phyloP scores from a whole-genome alignment of 1,140 invertebrate genomes.

The Leptopilina clavipes region DNA sequence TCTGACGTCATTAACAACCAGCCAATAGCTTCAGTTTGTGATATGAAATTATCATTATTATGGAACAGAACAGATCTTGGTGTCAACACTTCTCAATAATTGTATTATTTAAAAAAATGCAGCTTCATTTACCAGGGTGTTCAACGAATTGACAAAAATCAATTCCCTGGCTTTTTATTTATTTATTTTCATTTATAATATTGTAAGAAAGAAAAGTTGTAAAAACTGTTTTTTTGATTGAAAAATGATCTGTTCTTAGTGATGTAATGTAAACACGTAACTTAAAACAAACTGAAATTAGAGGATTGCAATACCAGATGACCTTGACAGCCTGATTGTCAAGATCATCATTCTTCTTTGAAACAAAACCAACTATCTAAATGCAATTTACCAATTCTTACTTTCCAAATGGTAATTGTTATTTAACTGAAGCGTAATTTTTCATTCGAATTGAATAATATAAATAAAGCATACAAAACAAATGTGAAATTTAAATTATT shows the following conservation, averaged over 20 bases:
- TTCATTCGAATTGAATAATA: too few species aligned
- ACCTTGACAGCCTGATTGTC: not conserved
- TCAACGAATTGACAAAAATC: not conserved
- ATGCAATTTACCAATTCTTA: too few species aligned
- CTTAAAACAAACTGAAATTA: not conserved
- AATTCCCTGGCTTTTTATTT: not conserved
- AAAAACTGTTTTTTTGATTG: not conserved
- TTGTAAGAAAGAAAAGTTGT: not conserved
- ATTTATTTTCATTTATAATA: too few species aligned
- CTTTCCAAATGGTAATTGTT: too few species aligned
- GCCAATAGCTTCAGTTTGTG: conserved; percentile 11
- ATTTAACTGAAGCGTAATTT: too few species aligned
- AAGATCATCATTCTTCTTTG: not conserved
- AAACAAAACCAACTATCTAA: not conserved
- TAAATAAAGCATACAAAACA: too few species aligned
- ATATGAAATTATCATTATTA: not conserved
- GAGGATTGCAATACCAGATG: not conserved
- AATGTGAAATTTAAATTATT: too few species aligned
- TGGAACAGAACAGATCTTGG: not conserved
- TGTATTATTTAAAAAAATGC: not conserved
- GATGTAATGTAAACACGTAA: not conserved
- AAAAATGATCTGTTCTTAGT: not conserved
- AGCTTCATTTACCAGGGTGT: not conserved
- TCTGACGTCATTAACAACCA: not conserved
- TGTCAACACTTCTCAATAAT: not conserved